Evolutionary conservation across 2,113 vertebrate genomes (phyloP).

Genomic region (Chroicocephalus ridibundus): DNA sequence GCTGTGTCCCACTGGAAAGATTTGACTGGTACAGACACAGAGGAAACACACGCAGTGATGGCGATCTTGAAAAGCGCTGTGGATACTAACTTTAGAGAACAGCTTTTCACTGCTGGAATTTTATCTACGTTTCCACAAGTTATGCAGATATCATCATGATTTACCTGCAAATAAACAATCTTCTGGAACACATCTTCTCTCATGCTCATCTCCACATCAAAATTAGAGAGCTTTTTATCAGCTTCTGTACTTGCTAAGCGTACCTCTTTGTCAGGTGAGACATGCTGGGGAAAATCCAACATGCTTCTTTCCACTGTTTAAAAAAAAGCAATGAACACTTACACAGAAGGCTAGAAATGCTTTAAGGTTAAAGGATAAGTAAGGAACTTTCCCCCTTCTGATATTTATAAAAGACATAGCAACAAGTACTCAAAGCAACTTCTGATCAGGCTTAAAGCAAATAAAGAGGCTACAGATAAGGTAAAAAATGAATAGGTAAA

Average conservation of each 20-base stretch:
- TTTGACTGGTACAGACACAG: not conserved
- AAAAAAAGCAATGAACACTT: not conserved
- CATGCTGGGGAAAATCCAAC: slow-evolving; percentile 90
- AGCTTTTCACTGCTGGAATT: not conserved
- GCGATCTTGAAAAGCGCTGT: not conserved
- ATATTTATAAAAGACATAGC: not conserved
- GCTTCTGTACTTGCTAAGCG: slow-evolving; percentile 91
- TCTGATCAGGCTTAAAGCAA: not conserved
- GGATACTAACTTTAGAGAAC: not conserved
- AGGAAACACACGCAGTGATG: not conserved
- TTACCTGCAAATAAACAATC: slow-evolving; percentile 87
- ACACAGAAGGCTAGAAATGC: not conserved
- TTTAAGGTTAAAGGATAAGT: not conserved
- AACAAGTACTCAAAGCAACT: not conserved
- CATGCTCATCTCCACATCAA: slow-evolving; percentile 95
- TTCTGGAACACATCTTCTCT: slow-evolving; percentile 89
- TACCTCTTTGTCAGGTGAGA: slow-evolving; percentile 84
- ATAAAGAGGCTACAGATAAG: not conserved
- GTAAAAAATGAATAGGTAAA: not conserved
- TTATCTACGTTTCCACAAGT: not conserved
- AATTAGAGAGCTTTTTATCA: slow-evolving; percentile 90
- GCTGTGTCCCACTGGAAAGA: not conserved
- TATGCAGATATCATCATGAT: not conserved
- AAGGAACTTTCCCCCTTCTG: not conserved
- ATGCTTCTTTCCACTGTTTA: slow-evolving; percentile 85